Conservation (phyloP, 2,888 invertebrate genomes). For the Aspidapion aeneum region DNA sequence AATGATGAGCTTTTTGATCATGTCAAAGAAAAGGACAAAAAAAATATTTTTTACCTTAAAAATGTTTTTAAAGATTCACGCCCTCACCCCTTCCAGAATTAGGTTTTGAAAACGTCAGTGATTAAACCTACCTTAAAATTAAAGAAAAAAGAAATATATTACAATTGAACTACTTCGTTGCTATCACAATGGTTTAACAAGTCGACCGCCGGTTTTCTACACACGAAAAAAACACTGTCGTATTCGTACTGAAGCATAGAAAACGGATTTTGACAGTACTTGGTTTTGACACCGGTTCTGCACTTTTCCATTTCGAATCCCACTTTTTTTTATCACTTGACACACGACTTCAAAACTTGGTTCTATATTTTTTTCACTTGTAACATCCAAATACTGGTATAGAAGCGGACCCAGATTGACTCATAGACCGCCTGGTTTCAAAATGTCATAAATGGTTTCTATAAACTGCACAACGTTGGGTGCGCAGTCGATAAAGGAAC, state of each 20-base stretch:
- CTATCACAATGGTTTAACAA: no score
- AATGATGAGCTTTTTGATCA: no score
- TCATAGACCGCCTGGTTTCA: slow-evolving; percentile 89
- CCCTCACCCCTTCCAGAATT: no score
- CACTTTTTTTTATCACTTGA: slow-evolving; percentile 75
- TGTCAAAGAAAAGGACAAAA: no score
- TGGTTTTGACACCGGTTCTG: slow-evolving; percentile 72
- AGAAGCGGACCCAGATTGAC: slow-evolving; percentile 88
- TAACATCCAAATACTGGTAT: slow-evolving; percentile 87
- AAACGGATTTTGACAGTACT: slow-evolving; percentile 87
- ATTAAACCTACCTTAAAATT: no score
- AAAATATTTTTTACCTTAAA: no score
- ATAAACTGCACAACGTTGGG: slow-evolving; percentile 94
- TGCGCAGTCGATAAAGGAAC: slow-evolving; percentile 98
- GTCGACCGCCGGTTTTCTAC: slow-evolving; percentile 86
- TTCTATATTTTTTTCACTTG: slow-evolving; percentile 86
- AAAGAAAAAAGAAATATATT: no score
- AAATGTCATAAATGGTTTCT: slow-evolving; percentile 84
- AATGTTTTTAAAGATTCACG: no score
- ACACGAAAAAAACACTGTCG: slow-evolving; percentile 89
- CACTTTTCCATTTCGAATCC: slow-evolving; percentile 85
- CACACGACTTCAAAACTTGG: slow-evolving; percentile 70
- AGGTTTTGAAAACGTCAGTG: no score
- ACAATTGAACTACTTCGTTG: no score
- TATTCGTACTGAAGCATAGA: slow-evolving; percentile 94